Conservation (phyloP, 2,113 vertebrate genomes). For the Varanus salvator region DNA sequence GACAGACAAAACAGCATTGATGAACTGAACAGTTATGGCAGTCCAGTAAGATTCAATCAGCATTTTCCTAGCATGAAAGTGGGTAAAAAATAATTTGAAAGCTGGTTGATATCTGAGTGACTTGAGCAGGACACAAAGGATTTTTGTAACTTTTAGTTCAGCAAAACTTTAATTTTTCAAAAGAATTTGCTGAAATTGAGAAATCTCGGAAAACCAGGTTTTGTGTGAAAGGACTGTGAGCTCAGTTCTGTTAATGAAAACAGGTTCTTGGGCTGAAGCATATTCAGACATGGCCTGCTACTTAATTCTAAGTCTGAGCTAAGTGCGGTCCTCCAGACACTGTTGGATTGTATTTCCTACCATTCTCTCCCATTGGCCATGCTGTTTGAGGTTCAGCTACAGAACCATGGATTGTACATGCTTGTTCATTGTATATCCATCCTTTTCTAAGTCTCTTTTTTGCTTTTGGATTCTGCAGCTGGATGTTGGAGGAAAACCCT, state of each 20-base stretch:
- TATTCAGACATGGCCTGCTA: background rate
- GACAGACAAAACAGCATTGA: too few relatives aligned
- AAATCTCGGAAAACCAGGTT: background rate
- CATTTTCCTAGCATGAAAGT: background rate
- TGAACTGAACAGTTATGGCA: too few relatives aligned
- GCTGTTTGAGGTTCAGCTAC: background rate
- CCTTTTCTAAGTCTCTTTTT: background rate
- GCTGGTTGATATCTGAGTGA: too few relatives aligned
- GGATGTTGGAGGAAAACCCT: background rate
- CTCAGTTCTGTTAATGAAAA: background rate
- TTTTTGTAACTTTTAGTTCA: too few relatives aligned
- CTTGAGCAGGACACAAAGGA: background rate
- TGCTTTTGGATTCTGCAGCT: background rate
- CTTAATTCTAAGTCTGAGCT: background rate
- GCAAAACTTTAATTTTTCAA: background rate
- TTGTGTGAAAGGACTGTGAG: background rate
- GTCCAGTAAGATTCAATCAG: background rate
- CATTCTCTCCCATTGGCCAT: background rate
- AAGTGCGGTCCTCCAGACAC: background rate
- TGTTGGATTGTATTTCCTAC: background rate
- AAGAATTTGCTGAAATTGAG: background rate
- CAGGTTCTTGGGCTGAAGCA: background rate
- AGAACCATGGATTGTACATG: background rate
- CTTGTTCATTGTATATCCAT: background rate
- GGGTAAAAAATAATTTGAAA: background rate